A percentile compares a stretch with the other conserved stretches of the same genome.
Conservation (phyloP, 2,888 invertebrate species). For the Tinea semifulvella region DNA sequence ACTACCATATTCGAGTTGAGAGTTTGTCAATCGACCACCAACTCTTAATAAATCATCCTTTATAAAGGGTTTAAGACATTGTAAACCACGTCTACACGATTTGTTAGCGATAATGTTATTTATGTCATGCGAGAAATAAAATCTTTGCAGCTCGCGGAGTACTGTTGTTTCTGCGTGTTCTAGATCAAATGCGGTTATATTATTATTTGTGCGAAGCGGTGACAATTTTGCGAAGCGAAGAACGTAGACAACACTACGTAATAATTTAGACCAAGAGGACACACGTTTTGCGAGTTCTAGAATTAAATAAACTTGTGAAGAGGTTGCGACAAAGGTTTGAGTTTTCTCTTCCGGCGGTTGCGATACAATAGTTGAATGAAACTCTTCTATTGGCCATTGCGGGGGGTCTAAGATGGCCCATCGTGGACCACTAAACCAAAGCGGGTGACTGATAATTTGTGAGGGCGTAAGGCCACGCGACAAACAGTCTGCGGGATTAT, state of each 20-base stretch:
- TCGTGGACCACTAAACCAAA: conserved; percentile 8
- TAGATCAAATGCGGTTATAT: neutral
- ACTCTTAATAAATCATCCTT: neutral
- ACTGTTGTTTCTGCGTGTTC: neutral
- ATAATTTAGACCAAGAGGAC: conserved; percentile 14
- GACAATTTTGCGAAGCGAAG: conserved; percentile 6
- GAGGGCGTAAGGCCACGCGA: conserved; percentile 10
- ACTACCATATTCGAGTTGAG: neutral
- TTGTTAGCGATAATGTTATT: neutral
- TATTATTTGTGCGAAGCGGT: neutral
- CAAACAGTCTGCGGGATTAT: conserved; percentile 15
- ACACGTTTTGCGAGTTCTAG: conserved; percentile 7
- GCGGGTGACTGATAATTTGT: conserved; percentile 11
- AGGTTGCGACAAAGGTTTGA: neutral
- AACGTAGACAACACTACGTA: conserved; percentile 5
- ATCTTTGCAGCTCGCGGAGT: neutral
- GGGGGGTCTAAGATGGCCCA: neutral
- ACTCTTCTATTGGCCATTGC: conserved; percentile 5
- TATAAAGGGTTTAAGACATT: neutral
- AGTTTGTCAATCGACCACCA: conserved; percentile 3
- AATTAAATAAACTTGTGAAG: neutral
- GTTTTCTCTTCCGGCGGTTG: neutral
- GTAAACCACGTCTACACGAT: neutral
- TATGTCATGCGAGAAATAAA: conserved; percentile 6
- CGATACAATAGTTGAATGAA: neutral